These are phyloP conservation scores for Neoaliturus tenellus DNA, from an alignment of 2,888 invertebrate species.

Conservation along the genomic window DNA sequence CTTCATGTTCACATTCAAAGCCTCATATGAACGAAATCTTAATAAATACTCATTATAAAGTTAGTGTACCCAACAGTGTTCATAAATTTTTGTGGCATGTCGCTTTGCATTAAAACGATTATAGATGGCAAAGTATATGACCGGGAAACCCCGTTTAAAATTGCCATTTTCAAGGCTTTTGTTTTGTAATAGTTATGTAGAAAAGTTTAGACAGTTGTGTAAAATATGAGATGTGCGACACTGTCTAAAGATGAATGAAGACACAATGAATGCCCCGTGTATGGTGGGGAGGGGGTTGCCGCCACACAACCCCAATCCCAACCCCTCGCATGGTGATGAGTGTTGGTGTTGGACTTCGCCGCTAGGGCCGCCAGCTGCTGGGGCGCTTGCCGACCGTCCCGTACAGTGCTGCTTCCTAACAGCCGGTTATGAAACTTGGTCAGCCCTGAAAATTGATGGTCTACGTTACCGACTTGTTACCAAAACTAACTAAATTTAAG, in stretches of 20 bases:
- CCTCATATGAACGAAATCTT: no score
- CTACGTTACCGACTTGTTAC: neutral
- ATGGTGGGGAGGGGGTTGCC: neutral
- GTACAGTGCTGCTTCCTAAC: constrained; percentile 1
- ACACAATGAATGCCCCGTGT: constrained; percentile 2
- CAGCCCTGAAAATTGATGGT: no score
- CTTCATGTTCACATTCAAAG: no score
- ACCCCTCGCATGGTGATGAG: neutral
- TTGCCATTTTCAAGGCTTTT: no score
- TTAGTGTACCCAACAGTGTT: no score
- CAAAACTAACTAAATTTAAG: no score
- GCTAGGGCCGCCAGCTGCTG: neutral
- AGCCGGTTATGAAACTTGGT: neutral
- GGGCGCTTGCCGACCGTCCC: neutral
- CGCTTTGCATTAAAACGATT: no score
- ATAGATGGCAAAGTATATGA: no score
- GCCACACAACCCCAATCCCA: neutral
- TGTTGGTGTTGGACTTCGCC: neutral
- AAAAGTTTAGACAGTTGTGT: neutral
- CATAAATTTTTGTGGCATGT: no score
- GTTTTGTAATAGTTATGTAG: no score
- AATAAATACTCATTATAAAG: no score
- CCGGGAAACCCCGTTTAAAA: no score
- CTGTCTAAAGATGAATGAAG: neutral
- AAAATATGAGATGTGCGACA: neutral